Percentiles rank a stretch among this genome's conserved stretches.
Evolutionary conservation across 1,140 invertebrate species (phyloP).

Genomic region (Rhagoletis zephyria): DNA sequence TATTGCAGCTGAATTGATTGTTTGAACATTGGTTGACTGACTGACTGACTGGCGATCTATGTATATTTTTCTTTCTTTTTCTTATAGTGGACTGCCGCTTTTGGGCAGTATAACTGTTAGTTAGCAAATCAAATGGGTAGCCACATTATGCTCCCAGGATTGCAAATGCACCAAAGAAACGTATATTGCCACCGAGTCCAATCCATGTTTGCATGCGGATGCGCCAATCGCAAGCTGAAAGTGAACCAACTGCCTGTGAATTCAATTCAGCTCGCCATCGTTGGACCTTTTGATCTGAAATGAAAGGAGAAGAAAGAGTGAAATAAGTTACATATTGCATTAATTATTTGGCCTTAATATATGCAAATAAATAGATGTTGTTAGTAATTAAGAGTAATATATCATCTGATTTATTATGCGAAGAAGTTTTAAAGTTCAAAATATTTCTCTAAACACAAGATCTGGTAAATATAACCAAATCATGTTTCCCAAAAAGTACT

Average conservation of each 20-base stretch:
- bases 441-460: too few relatives aligned
- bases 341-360: too few relatives aligned
- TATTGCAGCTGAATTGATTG: not conserved
- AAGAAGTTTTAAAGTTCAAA: too few relatives aligned
- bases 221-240: not conserved
- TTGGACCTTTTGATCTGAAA: conserved; percentile 23
- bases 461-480: too few relatives aligned
- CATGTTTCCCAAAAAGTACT: too few relatives aligned
- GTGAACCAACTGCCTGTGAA: not conserved
- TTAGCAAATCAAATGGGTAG: conserved; percentile 66
- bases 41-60: not conserved
- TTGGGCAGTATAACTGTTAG: not conserved
- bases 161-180: conserved; percentile 65
- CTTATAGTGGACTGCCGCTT: not conserved
- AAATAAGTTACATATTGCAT: not conserved
- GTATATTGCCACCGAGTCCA: conserved; percentile 71
- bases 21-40: conserved; percentile 6
- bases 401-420: too few relatives aligned
- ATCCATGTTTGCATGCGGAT: conserved; percentile 66
- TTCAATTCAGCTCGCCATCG: conserved; percentile 12
- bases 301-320: conserved; percentile 63
- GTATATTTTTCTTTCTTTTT: not conserved
- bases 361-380: too few relatives aligned
- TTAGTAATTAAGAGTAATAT: too few relatives aligned
- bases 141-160: conserved; percentile 64